Evolutionary conservation across 64 coral and sea anemone genomes (phyloP).

Genomic region (Montipora foliosa): DNA sequence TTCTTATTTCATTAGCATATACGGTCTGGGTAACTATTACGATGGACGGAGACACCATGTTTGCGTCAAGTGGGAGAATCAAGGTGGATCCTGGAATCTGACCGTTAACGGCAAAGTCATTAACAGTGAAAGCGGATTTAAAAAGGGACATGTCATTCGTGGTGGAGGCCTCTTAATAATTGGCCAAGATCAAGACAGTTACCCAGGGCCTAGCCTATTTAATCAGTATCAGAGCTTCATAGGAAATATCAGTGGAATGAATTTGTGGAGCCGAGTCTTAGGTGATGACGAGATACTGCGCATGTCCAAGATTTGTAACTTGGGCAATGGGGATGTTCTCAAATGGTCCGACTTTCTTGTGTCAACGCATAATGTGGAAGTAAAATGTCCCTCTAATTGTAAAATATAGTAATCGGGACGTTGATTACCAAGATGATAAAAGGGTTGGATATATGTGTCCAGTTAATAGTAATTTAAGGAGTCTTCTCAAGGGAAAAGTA

Average conservation of each 20-base stretch:
- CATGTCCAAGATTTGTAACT: constrained; percentile 22
- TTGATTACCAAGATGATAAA: neutral
- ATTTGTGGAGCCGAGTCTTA: constrained; percentile 26
- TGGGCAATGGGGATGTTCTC: constrained; percentile 3
- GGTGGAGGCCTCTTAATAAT: neutral
- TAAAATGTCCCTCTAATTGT: neutral
- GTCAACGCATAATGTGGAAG: neutral
- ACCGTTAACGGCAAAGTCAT: neutral
- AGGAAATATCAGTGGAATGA: neutral
- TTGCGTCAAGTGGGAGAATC: neutral
- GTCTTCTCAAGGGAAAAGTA: too few relatives aligned
- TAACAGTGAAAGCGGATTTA: neutral
- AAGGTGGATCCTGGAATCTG: neutral
- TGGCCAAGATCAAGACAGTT: constrained; percentile 29
- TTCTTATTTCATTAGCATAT: too few relatives aligned
- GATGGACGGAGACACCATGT: constrained; percentile 18
- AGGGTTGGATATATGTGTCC: too few relatives aligned
- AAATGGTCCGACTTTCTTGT: constrained; percentile 11
- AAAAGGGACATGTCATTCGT: neutral
- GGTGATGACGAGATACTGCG: neutral
- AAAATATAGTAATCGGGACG: neutral
- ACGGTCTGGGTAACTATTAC: neutral
- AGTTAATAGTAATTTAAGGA: too few relatives aligned
- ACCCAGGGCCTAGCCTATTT: neutral
- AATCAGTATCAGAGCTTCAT: neutral